Base-by-base conservation (phyloP, 2,888 invertebrate species). In the Cosmia pyralina region DNA sequence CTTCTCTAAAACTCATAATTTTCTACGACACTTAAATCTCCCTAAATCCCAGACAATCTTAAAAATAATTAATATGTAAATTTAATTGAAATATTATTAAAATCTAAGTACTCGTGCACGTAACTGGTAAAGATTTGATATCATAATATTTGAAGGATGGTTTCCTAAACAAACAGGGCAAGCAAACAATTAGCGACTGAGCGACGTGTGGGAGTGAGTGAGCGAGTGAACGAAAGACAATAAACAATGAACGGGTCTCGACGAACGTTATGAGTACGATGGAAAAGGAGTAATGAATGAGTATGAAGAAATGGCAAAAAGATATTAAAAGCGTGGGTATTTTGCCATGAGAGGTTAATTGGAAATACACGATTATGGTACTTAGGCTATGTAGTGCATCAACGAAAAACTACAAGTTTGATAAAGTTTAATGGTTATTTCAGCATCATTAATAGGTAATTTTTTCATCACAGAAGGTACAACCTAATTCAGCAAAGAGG, bases 181-280 rank as follows among this genome's bases (percentile, higher is more conserved):
- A 60, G 68, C 69, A 69, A 81, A 81, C 77, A 81, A 81, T 81
- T 72, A 71, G 53, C 22, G 60, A 62, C 62, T 71, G 58, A 82
- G 71, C 15, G 66, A 28, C 38, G 10, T 46, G 34, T 60, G 52
- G n/a, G 60, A 63, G 69, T 64, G 69, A 64, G 74, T 57, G 58
- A 69, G 48, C 63, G 73, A 74, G 28, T 68, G 50, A 79, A 59
- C 13, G 76, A 69, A 62, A n/a, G 62, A 52, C 48, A 71, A 15
- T 22, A 81, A 8, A 69, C 58, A 76, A 46, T 65, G 28, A 48
- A 48, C 52, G 41, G 7, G 41, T 46, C 52, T 34, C 4, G 28
- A 67, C n/a, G 38, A 38, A 48, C 38, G 44, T 6, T 53, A 10
- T 17, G 10, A 44, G 3, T n/a, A 34, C 19, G 38, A 34, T 34